Evolutionary conservation across 2,797 vertebrate genomes (phyloP), one percentile per base, ranked within the genome.

Genomic region (Rallus crepitans): DNA sequence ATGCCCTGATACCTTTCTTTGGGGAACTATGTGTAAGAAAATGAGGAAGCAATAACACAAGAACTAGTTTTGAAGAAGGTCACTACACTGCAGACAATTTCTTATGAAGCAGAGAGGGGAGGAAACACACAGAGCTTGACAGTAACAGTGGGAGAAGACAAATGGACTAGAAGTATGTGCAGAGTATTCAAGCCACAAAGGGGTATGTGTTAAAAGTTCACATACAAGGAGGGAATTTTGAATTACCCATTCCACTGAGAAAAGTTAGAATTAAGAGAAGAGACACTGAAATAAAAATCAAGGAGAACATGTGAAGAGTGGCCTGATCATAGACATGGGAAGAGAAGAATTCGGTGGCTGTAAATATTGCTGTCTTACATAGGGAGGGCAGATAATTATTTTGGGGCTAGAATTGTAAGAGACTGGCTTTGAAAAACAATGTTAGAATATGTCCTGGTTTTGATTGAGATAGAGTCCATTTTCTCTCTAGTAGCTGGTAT

Each of bases 11-110:
- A 20, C 24, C 57, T 63, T 93, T 93, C 55, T 90, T 90, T 47
- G 18, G 48, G 53, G 68, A 89, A 80, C 60, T 35, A 70, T 70
- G 11, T 64, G 35, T 59, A 76, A 77, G 56, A 89, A 87, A 85
- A 89, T 28, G 27, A 87, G 28, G 28, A 89, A 48, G 53, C 7
- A 79, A 57, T 64, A 91, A 64, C 11, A 73, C 52, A 81, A 63
- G 27, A 73, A 48, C 13, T 79, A 8, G 5, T 82, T 92, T 89
- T 91, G 57, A 96, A 91, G 61, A 94, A 79, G 59, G 52, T 73
- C 33, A 31, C 16, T 78, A 27, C 16, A 53, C 23, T 50, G 11
- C 33, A 77, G 66, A 21, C 11, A 82, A 75, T 77, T 87, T n/a
- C 14, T 30, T 53, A 15, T 87, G 79, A 87, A 89, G 35, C 28